phyloP scores from a whole-genome alignment of 23 tunicate species.

The Phallusia fumigata region DNA sequence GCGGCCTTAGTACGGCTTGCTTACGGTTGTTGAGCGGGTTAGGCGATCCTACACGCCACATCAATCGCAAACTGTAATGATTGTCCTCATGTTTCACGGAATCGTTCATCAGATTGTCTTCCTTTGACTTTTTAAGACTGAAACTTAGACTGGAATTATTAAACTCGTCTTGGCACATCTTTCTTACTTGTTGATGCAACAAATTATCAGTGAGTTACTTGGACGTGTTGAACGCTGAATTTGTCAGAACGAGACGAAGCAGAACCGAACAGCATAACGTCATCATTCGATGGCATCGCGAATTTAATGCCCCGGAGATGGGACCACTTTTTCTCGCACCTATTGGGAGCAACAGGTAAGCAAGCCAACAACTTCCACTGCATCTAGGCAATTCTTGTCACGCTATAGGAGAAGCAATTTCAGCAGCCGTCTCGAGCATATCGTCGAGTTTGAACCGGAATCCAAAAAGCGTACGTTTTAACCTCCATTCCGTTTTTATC shows the following conservation, averaged over 20 bases:
- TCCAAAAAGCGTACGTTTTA: background rate
- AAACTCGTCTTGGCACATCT: background rate
- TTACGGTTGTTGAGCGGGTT: background rate
- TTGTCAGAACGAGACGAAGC: background rate
- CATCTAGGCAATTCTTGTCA: background rate
- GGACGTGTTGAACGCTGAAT: too few species aligned
- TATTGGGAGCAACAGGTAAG: slow-evolving; percentile 4
- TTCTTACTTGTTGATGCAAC: background rate
- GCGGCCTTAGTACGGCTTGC: background rate
- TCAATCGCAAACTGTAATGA: slow-evolving; percentile 2
- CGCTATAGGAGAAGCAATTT: background rate
- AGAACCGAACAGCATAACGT: slow-evolving; percentile 7
- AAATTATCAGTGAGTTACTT: background rate
- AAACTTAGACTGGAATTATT: background rate
- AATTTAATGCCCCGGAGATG: background rate
- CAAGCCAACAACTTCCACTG: background rate
- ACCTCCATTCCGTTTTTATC: background rate
- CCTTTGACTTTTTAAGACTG: background rate
- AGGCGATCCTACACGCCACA: slow-evolving; percentile 12
- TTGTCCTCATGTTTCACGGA: background rate
- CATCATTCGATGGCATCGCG: background rate
- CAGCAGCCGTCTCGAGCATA: too few species aligned
- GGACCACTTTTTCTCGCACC: background rate
- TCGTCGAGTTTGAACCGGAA: slow-evolving; percentile 5
- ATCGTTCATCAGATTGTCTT: slow-evolving; percentile 1